Evolutionary conservation across 2,113 vertebrate species (phyloP).

Genomic region (Donacobius atricapilla): DNA sequence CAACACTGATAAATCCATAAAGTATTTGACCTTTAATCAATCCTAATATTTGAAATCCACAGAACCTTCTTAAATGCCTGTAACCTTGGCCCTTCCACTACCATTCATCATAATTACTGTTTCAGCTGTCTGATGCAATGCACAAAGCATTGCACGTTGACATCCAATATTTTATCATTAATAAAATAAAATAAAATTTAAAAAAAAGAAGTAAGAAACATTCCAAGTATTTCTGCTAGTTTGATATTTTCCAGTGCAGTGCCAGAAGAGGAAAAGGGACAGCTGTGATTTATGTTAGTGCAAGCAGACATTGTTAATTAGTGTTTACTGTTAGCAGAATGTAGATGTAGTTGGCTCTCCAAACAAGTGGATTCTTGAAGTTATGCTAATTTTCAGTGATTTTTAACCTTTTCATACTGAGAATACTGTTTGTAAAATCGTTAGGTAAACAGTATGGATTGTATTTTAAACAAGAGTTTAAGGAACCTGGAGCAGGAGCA

Average conservation of each 20-base stretch:
- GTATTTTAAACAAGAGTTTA: neutral
- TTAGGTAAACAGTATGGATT: neutral
- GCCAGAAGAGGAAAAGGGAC: conserved; percentile 45
- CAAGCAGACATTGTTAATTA: conserved; percentile 61
- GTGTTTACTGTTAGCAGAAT: conserved; percentile 32
- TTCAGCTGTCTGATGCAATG: conserved; percentile 72
- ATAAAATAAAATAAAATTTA: conserved; percentile 38
- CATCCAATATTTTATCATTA: conserved; percentile 81
- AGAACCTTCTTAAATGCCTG: conserved; percentile 72
- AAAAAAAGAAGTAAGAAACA: conserved; percentile 49
- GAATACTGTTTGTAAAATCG: neutral
- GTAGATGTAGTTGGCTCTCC: neutral
- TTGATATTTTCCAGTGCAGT: conserved; percentile 72
- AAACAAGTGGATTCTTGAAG: neutral
- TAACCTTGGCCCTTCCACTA: conserved; percentile 66
- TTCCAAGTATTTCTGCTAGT: conserved; percentile 71
- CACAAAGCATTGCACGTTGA: conserved; percentile 64
- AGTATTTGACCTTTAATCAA: conserved; percentile 82
- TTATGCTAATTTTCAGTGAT: neutral
- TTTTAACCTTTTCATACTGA: neutral
- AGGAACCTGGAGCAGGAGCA: neutral
- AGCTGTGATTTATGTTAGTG: conserved; percentile 66
- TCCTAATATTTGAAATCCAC: conserved; percentile 76
- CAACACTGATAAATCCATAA: conserved; percentile 76
- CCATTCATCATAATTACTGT: conserved; percentile 80